A percentile compares a stretch with the other conserved stretches of the same genome.
Evolutionary conservation across 2,888 invertebrate genomes (phyloP).

Genomic region (Papilio demoleus): DNA sequence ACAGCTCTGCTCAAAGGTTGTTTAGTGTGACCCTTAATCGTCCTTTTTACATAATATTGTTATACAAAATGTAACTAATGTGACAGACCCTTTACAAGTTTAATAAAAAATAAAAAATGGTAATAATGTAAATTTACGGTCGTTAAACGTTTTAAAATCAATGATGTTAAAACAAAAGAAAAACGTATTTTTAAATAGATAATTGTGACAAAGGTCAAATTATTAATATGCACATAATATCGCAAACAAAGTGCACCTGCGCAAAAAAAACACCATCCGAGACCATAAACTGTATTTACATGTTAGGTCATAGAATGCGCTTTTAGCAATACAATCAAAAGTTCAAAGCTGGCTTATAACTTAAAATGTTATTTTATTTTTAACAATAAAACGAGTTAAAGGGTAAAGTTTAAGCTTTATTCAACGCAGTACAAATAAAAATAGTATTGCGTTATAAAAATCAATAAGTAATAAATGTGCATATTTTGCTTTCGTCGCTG

Average conservation of each 20-base stretch:
- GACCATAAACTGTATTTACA: neutral
- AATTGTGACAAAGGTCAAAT: neutral
- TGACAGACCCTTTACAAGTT: neutral
- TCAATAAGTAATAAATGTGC: too few relatives aligned
- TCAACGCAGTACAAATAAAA: neutral
- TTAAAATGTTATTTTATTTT: neutral
- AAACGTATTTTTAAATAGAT: neutral
- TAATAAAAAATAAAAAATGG: neutral
- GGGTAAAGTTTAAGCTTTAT: neutral
- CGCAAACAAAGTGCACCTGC: neutral
- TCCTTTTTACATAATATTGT: too few relatives aligned
- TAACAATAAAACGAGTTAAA: neutral
- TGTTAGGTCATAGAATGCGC: neutral
- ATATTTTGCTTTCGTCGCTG: too few relatives aligned
- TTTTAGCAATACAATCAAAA: neutral
- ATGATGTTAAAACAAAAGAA: neutral
- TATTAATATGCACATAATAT: neutral
- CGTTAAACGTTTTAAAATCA: neutral
- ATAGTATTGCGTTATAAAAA: neutral
- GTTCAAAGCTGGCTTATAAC: neutral
- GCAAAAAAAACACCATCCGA: neutral
- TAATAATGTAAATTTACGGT: neutral
- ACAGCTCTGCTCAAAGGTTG: neutral
- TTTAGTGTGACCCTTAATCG: too few relatives aligned
- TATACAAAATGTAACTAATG: neutral